phyloP scores from a whole-genome alignment of 2,797 vertebrate species.

The Chiroxiphia lanceolata region DNA sequence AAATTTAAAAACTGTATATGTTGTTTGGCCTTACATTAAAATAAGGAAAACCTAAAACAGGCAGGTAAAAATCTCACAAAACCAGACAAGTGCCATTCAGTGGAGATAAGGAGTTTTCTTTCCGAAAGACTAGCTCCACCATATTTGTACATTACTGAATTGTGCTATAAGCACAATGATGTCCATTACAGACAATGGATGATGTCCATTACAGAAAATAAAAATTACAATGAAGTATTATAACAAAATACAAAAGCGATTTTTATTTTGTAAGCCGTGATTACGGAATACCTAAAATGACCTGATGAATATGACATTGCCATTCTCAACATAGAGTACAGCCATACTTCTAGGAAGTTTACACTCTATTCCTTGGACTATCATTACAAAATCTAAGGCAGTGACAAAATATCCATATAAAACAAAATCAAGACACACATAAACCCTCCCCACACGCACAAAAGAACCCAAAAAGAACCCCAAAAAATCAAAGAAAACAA shows the following conservation, averaged over 20 bases:
- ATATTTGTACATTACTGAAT: background rate
- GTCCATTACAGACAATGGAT: background rate
- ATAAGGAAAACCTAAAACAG: background rate
- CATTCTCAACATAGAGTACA: background rate
- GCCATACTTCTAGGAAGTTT: background rate
- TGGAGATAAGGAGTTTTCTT: background rate
- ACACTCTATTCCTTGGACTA: background rate
- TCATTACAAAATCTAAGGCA: background rate
- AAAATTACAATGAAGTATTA: background rate
- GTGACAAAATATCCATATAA: background rate
- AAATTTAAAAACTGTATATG: background rate
- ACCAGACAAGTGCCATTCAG: background rate
- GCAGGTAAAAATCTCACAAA: background rate
- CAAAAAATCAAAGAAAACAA: background rate
- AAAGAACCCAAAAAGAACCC: background rate
- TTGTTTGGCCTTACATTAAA: background rate
- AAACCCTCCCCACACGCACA: rapidly evolving
- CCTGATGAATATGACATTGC: background rate
- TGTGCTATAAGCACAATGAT: background rate
- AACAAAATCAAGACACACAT: background rate
- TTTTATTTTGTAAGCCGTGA: background rate
- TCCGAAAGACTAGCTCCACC: background rate
- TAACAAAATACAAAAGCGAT: background rate
- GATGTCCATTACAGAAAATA: background rate
- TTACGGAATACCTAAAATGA: background rate